Evolutionary conservation across 2,797 vertebrate species (phyloP), one percentile per base, ranked within the genome.

Genomic region (Danio choprae): DNA sequence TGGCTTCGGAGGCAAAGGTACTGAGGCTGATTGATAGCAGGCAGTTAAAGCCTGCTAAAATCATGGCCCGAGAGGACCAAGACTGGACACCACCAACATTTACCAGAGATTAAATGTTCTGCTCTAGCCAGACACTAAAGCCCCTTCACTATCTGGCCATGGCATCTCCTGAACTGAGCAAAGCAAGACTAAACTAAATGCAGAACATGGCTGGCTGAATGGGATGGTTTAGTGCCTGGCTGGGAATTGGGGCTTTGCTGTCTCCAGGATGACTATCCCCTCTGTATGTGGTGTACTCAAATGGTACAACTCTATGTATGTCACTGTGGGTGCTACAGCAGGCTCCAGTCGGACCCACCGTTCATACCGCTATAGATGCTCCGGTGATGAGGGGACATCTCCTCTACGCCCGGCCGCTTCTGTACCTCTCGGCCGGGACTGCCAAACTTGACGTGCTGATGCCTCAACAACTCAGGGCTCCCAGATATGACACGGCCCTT

Each of bases 291-390:
- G 13, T 81, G 53, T 70, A 72, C 56, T 83, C 40, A 86, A 81
- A 56, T 71, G 38, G 56, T 59, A n/a, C n/a, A n/a, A 71, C 80
- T 84, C 74, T 69, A 11, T 71, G 55, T 83, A 72, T 81, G 41
- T 75, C 56, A 70, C 12, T 83, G 59, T 81, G 51, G 78, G 64
- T 84, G 81, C 83, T 87, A 87, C 43, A 87, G 86, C 72, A 84
- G 83, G 85, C 84, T 85, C 84, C 84, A 82, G 72, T 82, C 62
- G 41, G 85, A 87, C 83, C 88, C 93, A 96, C 95, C 95, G 58
- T 96, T 96, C 96, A 96, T 97, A 94, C 97, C 96, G 87, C 96
- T 97, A 95, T 98, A 98, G 90, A 98, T 93, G 89, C 93, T 96
- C 84, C 96, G 94, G 90, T 97, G 97, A 90, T 97, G 96, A 80